Evolutionary conservation across 2,113 vertebrate species (phyloP).

Genomic region (Asarcornis scutulata): DNA sequence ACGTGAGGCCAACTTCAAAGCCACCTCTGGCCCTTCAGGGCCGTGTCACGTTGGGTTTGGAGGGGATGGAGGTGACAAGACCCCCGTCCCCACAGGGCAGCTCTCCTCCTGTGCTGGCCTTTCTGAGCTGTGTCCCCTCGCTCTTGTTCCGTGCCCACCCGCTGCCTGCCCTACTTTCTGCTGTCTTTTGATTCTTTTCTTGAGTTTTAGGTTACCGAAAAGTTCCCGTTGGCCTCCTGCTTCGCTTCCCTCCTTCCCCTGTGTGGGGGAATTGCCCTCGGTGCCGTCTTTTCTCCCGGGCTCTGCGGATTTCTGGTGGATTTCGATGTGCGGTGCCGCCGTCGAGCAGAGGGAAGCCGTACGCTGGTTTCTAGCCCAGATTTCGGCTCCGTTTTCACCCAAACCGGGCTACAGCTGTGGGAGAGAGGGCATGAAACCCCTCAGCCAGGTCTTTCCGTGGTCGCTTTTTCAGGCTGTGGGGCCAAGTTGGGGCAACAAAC

Average conservation of each 20-base stretch:
- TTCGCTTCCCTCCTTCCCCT: not conserved
- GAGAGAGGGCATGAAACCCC: not conserved
- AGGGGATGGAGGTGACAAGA: not conserved
- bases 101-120: not conserved
- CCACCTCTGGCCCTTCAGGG: not conserved
- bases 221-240: not conserved
- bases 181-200: not conserved
- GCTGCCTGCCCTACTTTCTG: conserved; percentile 1
- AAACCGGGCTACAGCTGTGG: rapidly evolving
- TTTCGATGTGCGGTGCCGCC: not conserved
- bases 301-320: not conserved
- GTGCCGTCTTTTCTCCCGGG: not conserved
- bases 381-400: not conserved
- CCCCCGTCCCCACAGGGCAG: not conserved
- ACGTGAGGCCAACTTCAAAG: not conserved
- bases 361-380: not conserved
- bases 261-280: not conserved
- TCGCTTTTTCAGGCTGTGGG: not conserved
- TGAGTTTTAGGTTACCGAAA: not conserved
- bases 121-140: not conserved
- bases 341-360: not conserved
- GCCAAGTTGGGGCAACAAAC: not conserved
- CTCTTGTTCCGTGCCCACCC: not conserved
- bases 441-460: not conserved
- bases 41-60: not conserved